Evolutionary conservation across 2,888 invertebrate species (phyloP).

Genomic region (Brachyopa scutellaris): DNA sequence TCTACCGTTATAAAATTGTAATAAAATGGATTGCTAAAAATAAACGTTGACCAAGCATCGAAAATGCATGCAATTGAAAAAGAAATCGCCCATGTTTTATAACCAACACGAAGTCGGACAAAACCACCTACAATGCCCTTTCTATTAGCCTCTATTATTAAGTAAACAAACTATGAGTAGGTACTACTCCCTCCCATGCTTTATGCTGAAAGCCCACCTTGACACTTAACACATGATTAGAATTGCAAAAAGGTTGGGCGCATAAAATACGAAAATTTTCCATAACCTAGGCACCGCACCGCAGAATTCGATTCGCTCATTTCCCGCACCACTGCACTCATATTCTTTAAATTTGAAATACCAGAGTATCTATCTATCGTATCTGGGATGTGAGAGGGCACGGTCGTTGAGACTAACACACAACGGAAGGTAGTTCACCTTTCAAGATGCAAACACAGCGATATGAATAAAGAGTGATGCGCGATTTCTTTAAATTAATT

Average conservation of each 20-base stretch:
- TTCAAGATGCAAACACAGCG: constrained; percentile 27
- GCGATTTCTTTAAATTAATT: constrained; percentile 2
- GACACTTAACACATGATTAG: constrained; percentile 66
- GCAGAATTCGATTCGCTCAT: constrained; percentile 51
- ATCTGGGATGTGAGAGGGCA: constrained; percentile 49
- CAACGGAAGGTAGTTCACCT: constrained; percentile 19
- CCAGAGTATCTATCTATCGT: too few relatives aligned
- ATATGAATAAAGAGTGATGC: neutral
- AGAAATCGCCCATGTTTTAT: neutral
- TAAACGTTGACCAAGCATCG: too few relatives aligned
- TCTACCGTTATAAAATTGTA: too few relatives aligned
- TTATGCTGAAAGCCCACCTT: constrained; percentile 30
- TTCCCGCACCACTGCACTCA: constrained; percentile 34
- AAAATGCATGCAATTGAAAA: too few relatives aligned
- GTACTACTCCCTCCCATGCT: too few relatives aligned
- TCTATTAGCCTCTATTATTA: neutral
- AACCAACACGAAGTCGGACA: too few relatives aligned
- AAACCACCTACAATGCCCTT: neutral
- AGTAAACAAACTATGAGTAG: neutral
- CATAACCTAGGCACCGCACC: constrained; percentile 39
- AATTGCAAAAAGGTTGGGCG: constrained; percentile 53
- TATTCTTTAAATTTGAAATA: neutral
- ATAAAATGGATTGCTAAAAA: too few relatives aligned
- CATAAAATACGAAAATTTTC: constrained; percentile 33
- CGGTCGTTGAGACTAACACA: neutral